Evolutionary conservation across 2,113 vertebrate species (phyloP).

Genomic region (Sprattus sprattus): DNA sequence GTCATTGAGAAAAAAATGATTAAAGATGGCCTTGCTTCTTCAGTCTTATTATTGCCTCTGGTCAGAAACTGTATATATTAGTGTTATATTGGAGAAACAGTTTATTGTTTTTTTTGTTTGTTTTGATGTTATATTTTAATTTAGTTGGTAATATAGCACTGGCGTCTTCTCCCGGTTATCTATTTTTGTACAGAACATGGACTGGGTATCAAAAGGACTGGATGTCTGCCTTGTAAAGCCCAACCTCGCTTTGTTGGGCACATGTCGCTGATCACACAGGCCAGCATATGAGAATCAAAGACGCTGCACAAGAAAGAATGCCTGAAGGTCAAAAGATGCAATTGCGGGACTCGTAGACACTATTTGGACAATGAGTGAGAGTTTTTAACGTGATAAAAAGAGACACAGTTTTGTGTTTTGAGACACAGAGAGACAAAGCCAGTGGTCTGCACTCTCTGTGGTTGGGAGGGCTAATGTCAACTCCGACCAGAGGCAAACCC

Average conservation of each 20-base stretch:
- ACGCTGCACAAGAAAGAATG: not conserved
- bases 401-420: not conserved
- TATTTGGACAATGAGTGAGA: not conserved
- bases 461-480: not conserved
- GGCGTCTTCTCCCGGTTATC: constrained; percentile 33
- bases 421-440: not conserved
- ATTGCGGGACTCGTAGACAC: not conserved
- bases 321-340: not conserved
- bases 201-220: constrained; percentile 21
- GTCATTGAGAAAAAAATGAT: constrained; percentile 41
- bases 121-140: constrained; percentile 23
- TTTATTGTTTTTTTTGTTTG: constrained; percentile 59
- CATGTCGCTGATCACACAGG: not conserved
- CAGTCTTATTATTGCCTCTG: constrained; percentile 34
- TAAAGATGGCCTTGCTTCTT: constrained; percentile 43
- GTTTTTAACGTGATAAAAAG: not conserved
- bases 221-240: constrained; percentile 39
- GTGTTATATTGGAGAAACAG: constrained; percentile 50
- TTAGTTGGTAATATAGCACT: constrained; percentile 43
- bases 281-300: constrained; percentile 4
- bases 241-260: not conserved
- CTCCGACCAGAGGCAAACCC: not conserved
- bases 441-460: not conserved
- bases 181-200: constrained; percentile 68
- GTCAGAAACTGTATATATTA: constrained; percentile 60